Conservation (phyloP, 2,113 vertebrate genomes). For the Leucopsar rothschildi region DNA sequence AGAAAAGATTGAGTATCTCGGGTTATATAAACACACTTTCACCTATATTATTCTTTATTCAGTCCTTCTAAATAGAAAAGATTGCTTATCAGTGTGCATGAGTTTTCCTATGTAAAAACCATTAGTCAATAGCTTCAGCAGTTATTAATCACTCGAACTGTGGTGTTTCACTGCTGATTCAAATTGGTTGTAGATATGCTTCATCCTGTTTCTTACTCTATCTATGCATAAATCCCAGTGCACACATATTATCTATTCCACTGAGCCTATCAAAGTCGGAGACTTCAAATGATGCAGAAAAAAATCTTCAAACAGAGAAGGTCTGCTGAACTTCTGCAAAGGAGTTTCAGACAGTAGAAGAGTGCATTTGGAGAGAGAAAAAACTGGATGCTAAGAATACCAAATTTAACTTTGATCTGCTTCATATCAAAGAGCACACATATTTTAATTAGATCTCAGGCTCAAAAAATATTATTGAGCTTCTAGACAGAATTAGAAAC, state of each 20-base stretch:
- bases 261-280: slow-evolving; percentile 29
- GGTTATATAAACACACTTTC: neutral
- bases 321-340: slow-evolving; percentile 26
- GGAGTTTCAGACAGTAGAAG: slow-evolving; percentile 1
- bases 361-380: neutral
- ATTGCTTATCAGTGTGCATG: neutral
- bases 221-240: neutral
- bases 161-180: neutral
- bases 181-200: neutral
- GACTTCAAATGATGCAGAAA: neutral
- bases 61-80: neutral
- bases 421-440: slow-evolving; percentile 15
- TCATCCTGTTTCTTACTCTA: neutral
- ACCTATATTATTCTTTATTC: neutral
- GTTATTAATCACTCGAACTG: neutral
- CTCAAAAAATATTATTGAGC: neutral
- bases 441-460: slow-evolving; percentile 54
- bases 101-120: neutral
- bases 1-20: neutral
- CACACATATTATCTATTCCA: neutral
- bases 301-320: slow-evolving; percentile 19
- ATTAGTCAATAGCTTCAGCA: neutral
- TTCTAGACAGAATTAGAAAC: slow-evolving; percentile 42
- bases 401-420: slow-evolving; percentile 39
- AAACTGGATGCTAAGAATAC: slow-evolving; percentile 34